Evolutionary conservation across 2,888 invertebrate species (phyloP).

Genomic region (Melipona beecheii): DNA sequence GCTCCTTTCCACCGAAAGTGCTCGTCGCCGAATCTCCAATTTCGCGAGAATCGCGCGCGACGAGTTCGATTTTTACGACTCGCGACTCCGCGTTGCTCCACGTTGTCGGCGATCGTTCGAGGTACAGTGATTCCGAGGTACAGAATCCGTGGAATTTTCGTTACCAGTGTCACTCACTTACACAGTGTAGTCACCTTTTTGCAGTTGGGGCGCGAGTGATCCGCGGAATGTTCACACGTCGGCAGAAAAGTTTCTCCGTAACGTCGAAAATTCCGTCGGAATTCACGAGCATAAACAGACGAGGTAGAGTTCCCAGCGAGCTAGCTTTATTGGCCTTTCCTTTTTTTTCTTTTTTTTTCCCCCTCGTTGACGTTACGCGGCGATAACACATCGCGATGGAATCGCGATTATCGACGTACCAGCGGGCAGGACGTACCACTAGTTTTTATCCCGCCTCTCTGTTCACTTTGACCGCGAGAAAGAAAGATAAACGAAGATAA

Average conservation of each 20-base stretch:
- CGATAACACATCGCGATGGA: background rate
- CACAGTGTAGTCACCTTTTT: background rate
- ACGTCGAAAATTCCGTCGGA: background rate
- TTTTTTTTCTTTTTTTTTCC: no score
- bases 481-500: constrained; percentile 2
- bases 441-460: constrained; percentile 36
- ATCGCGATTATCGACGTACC: background rate
- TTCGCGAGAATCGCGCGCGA: background rate
- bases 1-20: constrained; percentile 27
- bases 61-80: background rate
- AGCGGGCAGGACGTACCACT: constrained; percentile 41
- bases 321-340: background rate
- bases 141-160: background rate
- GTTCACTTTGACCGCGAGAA: background rate
- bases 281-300: background rate
- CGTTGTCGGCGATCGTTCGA: background rate
- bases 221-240: background rate
- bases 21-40: no score
- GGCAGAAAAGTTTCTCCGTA: background rate
- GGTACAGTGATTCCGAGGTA: background rate
- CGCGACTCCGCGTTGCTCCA: background rate
- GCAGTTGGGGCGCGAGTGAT: background rate
- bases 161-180: background rate
- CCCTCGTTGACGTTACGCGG: background rate
- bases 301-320: constrained; percentile 2